Evolutionary conservation across 2,888 invertebrate species (phyloP).

Genomic region (Cephalotes varians): DNA sequence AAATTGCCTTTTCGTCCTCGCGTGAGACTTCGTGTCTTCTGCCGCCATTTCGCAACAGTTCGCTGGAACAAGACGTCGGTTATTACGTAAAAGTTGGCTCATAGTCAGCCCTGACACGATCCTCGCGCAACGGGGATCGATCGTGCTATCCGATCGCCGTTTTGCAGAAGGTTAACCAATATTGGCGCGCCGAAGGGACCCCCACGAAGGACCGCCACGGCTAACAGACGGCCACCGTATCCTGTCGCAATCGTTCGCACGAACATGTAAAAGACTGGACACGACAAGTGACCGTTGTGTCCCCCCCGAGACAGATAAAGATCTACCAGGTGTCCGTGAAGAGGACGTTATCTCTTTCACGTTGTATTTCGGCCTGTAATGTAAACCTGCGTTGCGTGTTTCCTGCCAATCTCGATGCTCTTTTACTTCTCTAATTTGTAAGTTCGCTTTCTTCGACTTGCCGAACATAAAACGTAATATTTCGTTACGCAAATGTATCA

Average conservation of each 20-base stretch:
- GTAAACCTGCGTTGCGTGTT: conserved; percentile 40
- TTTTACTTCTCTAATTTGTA: conserved; percentile 29
- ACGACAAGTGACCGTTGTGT: conserved; percentile 7
- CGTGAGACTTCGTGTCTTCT: conserved; percentile 56
- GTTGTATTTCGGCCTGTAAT: neutral
- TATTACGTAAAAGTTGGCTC: conserved; percentile 67
- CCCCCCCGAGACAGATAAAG: conserved; percentile 4
- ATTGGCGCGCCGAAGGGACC: conserved; percentile 15
- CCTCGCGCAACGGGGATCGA: conserved; percentile 55
- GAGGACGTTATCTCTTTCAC: conserved; percentile 14
- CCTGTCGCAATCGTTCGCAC: conserved; percentile 42
- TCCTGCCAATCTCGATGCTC: conserved; percentile 30
- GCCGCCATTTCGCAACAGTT: conserved; percentile 64
- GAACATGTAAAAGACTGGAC: conserved; percentile 36
- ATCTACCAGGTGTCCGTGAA: conserved; percentile 40
- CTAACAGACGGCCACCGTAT: neutral
- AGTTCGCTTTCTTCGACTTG: conserved; percentile 15
- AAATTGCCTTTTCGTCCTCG: conserved; percentile 62
- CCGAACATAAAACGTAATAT: neutral
- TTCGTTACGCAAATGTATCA: conserved; percentile 27
- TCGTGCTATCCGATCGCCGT: conserved; percentile 61
- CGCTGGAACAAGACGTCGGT: conserved; percentile 55
- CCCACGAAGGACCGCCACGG: conserved; percentile 7
- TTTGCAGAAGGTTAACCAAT: conserved; percentile 56
- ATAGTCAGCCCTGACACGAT: conserved; percentile 65